Conservation (phyloP, 2,113 vertebrate species). For the Oryzias melastigma region DNA sequence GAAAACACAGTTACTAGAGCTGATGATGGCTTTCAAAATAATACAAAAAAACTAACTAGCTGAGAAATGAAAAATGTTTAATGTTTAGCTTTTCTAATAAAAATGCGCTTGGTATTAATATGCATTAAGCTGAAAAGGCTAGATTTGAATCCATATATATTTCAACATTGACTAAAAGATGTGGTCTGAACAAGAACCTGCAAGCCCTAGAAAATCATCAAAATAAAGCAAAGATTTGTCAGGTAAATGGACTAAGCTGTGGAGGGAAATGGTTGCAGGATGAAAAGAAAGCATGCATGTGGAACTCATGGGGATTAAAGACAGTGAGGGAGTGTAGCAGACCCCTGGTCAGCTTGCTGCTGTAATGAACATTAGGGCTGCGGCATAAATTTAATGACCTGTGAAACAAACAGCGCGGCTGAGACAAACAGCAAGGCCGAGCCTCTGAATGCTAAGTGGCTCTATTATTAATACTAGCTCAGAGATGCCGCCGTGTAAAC, state of each 20-base stretch:
- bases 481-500: constrained; percentile 72
- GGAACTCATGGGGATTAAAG: constrained; percentile 66
- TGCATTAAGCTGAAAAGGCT: too few species aligned
- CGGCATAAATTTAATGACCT: constrained; percentile 81
- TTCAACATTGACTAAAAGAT: constrained; percentile 4
- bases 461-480: constrained; percentile 73
- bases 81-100: too few species aligned
- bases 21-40: too few species aligned
- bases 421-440: constrained; percentile 35
- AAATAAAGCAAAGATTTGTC: constrained; percentile 60
- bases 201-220: constrained; percentile 32
- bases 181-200: constrained; percentile 12
- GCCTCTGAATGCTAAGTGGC: constrained; percentile 75
- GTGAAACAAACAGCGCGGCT: constrained; percentile 77
- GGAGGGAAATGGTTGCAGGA: constrained; percentile 38
- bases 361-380: constrained; percentile 80
- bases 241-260: constrained; percentile 49
- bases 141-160: too few species aligned
- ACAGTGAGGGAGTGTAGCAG: constrained; percentile 64
- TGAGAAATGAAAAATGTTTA: too few species aligned
- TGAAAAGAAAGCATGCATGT: constrained; percentile 44
- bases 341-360: constrained; percentile 69
- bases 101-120: too few species aligned
- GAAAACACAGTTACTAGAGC: too few species aligned
- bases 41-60: too few species aligned